A percentile compares a stretch with the other conserved stretches of the same genome.
phyloP scores from a whole-genome alignment of 2,888 invertebrate genomes.

The Punctoribates punctum region DNA sequence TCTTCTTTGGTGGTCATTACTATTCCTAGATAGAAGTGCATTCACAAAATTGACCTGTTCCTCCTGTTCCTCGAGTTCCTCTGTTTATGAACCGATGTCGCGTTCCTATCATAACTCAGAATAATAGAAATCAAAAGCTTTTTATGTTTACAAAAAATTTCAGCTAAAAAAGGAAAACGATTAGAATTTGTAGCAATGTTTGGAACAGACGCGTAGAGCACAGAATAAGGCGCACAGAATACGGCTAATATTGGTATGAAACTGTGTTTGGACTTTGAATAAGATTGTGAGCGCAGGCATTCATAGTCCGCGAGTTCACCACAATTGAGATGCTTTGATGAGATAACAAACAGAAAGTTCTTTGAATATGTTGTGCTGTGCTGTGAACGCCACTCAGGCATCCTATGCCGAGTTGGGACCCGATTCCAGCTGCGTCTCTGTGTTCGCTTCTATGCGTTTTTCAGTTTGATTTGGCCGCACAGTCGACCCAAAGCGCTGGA shows the following conservation, averaged over 20 bases:
- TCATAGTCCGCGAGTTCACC: conserved; percentile 33
- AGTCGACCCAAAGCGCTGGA: background rate
- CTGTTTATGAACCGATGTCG: background rate
- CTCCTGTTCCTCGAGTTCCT: background rate
- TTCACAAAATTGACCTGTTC: background rate
- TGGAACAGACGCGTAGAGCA: background rate
- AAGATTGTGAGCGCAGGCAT: background rate
- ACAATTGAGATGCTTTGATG: conserved; percentile 32
- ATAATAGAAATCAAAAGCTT: background rate
- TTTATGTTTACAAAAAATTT: conserved; percentile 14
- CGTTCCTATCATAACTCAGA: background rate
- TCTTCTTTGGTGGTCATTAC: conserved; percentile 29
- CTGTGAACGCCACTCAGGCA: background rate
- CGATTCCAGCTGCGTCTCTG: conserved; percentile 27
- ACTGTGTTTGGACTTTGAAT: conserved; percentile 8
- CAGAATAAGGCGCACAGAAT: background rate
- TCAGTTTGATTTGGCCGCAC: conserved; percentile 21
- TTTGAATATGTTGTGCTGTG: background rate
- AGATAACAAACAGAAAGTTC: conserved; percentile 30
- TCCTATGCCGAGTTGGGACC: background rate
- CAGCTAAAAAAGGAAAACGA: background rate
- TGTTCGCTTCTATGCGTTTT: background rate
- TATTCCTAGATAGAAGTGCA: background rate
- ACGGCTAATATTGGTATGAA: conserved; percentile 20
- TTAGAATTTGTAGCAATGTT: background rate